A percentile compares a stretch with the other conserved stretches of the same genome.
These are phyloP conservation scores for Hypocryptadius cinnamomeus DNA, from an alignment of 2,113 vertebrate genomes.

Conservation along the genomic window DNA sequence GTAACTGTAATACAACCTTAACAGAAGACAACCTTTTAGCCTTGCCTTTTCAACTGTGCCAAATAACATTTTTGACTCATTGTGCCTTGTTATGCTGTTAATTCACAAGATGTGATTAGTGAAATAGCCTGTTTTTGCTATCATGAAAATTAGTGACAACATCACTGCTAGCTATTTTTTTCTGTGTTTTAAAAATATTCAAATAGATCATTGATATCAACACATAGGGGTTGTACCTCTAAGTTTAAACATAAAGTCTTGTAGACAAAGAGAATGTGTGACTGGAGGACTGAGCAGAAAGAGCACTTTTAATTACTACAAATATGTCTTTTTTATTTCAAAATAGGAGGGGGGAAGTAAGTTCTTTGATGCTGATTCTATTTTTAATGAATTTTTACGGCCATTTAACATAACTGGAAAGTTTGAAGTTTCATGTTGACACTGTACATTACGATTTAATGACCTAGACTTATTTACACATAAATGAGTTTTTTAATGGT, in stretches of 20 bases:
- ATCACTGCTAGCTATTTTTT: background rate
- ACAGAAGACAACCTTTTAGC: background rate
- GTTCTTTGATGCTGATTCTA: conserved; percentile 15
- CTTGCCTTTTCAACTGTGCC: background rate
- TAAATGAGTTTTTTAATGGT: conserved; percentile 68
- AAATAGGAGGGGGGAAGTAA: background rate
- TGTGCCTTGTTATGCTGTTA: background rate
- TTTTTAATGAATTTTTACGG: conserved; percentile 50
- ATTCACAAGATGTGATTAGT: background rate
- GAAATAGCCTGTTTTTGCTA: background rate
- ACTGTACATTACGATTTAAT: conserved; percentile 66
- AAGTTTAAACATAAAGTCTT: background rate
- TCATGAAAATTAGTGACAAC: background rate
- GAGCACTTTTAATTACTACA: background rate
- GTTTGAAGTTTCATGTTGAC: background rate
- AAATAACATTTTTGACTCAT: background rate
- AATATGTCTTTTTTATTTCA: background rate
- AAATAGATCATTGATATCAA: background rate
- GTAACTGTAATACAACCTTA: background rate
- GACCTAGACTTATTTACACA: conserved; percentile 67
- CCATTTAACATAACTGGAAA: conserved; percentile 6
- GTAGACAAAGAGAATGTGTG: background rate
- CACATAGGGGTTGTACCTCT: background rate
- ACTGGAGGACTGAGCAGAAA: background rate
- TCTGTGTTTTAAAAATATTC: background rate